These are phyloP conservation scores for Linyphia triangularis DNA, from an alignment of 2,888 invertebrate species.

Conservation along the genomic window DNA sequence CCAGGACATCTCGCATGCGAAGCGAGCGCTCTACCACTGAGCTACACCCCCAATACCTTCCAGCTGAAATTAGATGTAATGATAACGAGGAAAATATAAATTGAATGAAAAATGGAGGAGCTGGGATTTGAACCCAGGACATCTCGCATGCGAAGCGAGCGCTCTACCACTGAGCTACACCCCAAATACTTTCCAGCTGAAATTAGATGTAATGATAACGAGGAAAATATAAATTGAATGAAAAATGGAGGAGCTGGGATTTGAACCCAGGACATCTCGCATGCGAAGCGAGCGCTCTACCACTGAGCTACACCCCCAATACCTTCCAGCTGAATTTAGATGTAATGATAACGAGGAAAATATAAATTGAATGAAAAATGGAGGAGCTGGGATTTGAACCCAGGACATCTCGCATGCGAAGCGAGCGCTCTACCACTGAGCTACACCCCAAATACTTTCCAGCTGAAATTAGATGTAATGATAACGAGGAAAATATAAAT, in stretches of 20 bases:
- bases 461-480: too few relatives aligned
- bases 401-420: slow-evolving; percentile 52
- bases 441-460: too few relatives aligned
- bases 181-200: too few relatives aligned
- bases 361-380: too few relatives aligned
- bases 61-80: too few relatives aligned
- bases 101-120: too few relatives aligned
- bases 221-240: too few relatives aligned
- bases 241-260: slow-evolving; percentile 44
- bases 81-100: too few relatives aligned
- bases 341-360: too few relatives aligned
- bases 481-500: too few relatives aligned
- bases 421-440: slow-evolving; percentile 42
- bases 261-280: slow-evolving; percentile 47
- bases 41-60: slow-evolving; percentile 61
- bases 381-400: slow-evolving; percentile 42
- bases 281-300: slow-evolving; percentile 54
- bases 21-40: slow-evolving; percentile 59
- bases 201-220: too few relatives aligned
- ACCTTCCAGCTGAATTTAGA: too few relatives aligned
- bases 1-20: slow-evolving; percentile 55
- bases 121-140: slow-evolving; percentile 37
- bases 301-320: slow-evolving; percentile 18
- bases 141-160: slow-evolving; percentile 43
- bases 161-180: slow-evolving; percentile 41